Evolutionary conservation across 1,140 invertebrate species (phyloP), one percentile per base, ranked within the genome.

Genomic region (Heterodera schachtii): DNA sequence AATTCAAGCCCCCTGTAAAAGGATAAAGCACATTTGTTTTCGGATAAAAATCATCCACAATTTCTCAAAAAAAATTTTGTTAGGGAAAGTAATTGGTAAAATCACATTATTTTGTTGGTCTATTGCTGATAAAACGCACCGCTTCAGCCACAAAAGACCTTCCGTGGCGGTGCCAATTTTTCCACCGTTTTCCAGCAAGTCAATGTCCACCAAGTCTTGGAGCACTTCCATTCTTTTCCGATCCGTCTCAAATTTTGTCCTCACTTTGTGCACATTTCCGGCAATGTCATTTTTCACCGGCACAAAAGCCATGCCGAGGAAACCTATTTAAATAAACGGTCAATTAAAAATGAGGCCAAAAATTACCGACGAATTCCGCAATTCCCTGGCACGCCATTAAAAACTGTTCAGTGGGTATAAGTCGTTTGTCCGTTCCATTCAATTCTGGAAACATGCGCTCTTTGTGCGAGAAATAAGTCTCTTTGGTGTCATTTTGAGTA

Each of bases 261-360:
- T 52, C 0, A 86, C 84, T 78, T 86, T 86, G 31, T 70, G 73
- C 46, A 86, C 85, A 81, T 86, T 86, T 7, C 85, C 85, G 46
- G 73, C 64, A 70, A 86, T 85, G 76, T 86, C 85, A 16, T 69
- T 81, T 66, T 86, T 87, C 7, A 86, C 85, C n/a, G 85, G 85
- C 13, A 73, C 75, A 76, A 87, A 86, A 21, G 85, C 85, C 9
- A 76, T 78, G 5, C 85, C 85, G n/a, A 86, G 84, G 77, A 84
- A 84, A 49, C 83, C 82, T 85, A 2, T 73, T 43, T 9, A 1
- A 74, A 31, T 8, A 57, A 79, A 80, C 21, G 31, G 31, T 31
- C 31, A 31, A 78, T n/a, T n/a, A 31, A 78, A 71, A 83, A 60
- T 66, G 11, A 41, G 9, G 31, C 31, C 31, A 69, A 69, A 46